Conservation (phyloP, 2,888 invertebrate species). For the Bellardia bayeri region DNA sequence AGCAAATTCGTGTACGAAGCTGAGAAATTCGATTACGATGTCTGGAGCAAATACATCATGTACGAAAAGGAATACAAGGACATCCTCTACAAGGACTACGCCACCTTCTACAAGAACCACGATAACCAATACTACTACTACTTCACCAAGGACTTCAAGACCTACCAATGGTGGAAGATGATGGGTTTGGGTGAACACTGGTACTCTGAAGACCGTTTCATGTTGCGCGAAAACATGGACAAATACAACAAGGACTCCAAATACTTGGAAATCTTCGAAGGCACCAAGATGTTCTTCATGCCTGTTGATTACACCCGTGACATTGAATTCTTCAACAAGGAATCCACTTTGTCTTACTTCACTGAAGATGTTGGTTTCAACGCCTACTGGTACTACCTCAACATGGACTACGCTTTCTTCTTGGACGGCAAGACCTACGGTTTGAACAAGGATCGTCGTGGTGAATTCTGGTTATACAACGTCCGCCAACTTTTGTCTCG, state of each 20-base stretch:
- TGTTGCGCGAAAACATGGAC: conserved; percentile 79
- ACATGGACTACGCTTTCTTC: conserved; percentile 88
- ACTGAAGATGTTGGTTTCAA: conserved; percentile 90
- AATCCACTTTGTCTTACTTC: conserved; percentile 88
- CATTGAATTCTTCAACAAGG: conserved; percentile 84
- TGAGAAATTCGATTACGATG: conserved; percentile 85
- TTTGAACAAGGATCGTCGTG: conserved; percentile 86
- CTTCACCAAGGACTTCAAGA: conserved; percentile 76
- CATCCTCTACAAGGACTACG: conserved; percentile 73
- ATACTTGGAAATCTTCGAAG: conserved; percentile 76
- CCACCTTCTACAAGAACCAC: conserved; percentile 47
- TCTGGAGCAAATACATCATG: conserved; percentile 82
- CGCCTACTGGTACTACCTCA: conserved; percentile 87
- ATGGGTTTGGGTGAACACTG: conserved; percentile 77
- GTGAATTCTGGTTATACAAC: conserved; percentile 87
- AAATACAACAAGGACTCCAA: conserved; percentile 77
- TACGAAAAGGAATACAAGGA: conserved; percentile 76
- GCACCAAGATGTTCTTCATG: conserved; percentile 79
- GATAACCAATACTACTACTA: conserved; percentile 65
- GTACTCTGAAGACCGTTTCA: conserved; percentile 81
- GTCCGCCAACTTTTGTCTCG: conserved; percentile 89
- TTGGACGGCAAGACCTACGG: conserved; percentile 86
- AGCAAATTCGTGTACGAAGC: conserved; percentile 88
- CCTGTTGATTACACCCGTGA: conserved; percentile 87
- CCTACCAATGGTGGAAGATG: conserved; percentile 78